Evolutionary conservation across 2,113 vertebrate genomes (phyloP).

Genomic region (Brevimyrus niger): DNA sequence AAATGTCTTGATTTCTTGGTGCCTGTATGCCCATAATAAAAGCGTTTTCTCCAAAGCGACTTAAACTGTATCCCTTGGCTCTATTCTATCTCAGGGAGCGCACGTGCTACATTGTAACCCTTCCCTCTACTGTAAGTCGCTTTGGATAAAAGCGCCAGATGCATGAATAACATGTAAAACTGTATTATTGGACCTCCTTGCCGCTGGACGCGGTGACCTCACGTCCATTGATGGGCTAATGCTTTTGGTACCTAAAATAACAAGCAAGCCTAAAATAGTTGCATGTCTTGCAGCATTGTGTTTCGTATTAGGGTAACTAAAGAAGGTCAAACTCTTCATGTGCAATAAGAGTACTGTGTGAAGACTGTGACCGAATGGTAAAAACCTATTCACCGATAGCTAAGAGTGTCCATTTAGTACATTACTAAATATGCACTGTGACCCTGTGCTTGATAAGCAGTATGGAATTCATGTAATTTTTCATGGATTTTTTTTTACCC

Average conservation of each 20-base stretch:
- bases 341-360: neutral
- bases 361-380: neutral
- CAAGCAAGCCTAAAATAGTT: neutral
- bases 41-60: too few relatives aligned
- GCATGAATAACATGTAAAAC: neutral
- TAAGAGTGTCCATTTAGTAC: neutral
- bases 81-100: neutral
- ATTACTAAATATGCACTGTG: neutral
- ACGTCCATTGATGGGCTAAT: neutral
- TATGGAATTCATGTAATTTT: neutral
- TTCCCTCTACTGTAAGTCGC: neutral
- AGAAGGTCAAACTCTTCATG: neutral
- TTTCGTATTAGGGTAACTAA: neutral
- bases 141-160: neutral
- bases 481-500: neutral
- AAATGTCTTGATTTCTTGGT: neutral
- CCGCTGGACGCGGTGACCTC: neutral
- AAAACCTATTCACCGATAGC: neutral
- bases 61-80: neutral
- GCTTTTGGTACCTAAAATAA: neutral
- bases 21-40: too few relatives aligned
- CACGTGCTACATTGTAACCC: neutral
- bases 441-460: neutral
- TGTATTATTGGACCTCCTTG: neutral
- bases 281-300: neutral